Conservation (phyloP, 2,888 invertebrate genomes). For the Adineta ricciae region DNA sequence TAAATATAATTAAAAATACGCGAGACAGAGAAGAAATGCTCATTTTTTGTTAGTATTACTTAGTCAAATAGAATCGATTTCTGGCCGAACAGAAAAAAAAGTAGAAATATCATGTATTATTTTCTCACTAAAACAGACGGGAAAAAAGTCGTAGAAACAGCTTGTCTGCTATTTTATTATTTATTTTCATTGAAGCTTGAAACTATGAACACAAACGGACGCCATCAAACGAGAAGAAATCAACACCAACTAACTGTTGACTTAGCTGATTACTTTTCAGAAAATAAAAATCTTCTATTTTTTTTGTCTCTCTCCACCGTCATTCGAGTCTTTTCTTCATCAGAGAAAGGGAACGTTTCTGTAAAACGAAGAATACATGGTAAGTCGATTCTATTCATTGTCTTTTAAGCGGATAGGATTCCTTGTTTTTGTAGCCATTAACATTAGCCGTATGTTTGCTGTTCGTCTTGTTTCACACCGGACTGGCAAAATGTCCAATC, state of each 20-base stretch:
- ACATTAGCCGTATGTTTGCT: not conserved
- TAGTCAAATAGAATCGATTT: not conserved
- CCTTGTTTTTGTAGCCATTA: not conserved
- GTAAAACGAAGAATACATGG: not conserved
- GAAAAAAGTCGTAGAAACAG: not conserved
- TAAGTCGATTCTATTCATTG: not conserved
- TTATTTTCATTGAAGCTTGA: not conserved
- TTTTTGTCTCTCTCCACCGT: not conserved
- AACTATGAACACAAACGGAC: not conserved
- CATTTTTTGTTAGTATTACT: not conserved
- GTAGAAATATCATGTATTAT: too few species aligned
- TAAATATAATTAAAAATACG: too few species aligned
- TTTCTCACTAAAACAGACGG: not conserved
- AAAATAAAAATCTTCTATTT: too few species aligned
- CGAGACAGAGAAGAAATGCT: too few species aligned
- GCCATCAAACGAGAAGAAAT: not conserved
- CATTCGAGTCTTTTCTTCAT: not conserved
- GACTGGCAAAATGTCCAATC: not conserved
- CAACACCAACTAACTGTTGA: not conserved
- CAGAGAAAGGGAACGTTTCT: not conserved
- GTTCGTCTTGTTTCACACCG: not conserved
- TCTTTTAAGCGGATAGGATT: not conserved
- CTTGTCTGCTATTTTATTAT: not conserved
- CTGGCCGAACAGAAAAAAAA: not conserved
- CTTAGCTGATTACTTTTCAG: not conserved